Evolutionary conservation across 2,888 invertebrate genomes (phyloP), one percentile per base, ranked within the genome.

Genomic region (Diadegma fenestrale): DNA sequence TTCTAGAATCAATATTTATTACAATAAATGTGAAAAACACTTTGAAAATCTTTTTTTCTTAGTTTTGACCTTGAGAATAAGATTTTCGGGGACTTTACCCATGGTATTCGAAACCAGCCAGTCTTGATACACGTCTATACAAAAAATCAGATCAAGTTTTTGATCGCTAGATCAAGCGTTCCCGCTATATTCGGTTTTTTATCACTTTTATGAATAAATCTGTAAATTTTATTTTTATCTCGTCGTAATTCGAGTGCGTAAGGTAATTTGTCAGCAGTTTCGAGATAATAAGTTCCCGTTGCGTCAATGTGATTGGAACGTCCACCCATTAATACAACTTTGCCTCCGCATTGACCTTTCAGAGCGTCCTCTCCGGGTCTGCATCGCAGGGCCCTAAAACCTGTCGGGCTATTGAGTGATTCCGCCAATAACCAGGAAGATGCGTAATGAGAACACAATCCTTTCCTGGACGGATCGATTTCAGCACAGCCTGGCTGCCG

Each of bases 401-500:
- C 17, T 14, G 1, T 1, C 6, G 14, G 0, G 1, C 26, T 3
- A 61, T 17, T 61, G 22, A 61, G 17, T 30, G 61, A 61, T 61
- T 61, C 61, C 26, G 61, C 61, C 7, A 61, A 14, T 4, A 30
- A 30, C 17, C 30, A 26, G 26, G 7, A 61, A 22, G 66, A 37
- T 12, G 5, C 19, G 3, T 22, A 33, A 33, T 89, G 89, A 0
- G 87, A 84, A 61, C 89, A 90, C 0, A 22, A 10, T 17, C 30
- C 37, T 2, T 14, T 14, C 0, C 37, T n/a, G 5, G 14, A 48
- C 45, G n/a, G n/a, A 48, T 48, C 45, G 4, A 6, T 6, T 2
- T 17, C 17, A n/a, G 17, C 48, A 12, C 90, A 90, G 17, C 88
- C 89, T 0, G 80, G 48, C 71, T 89, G 89, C 0, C 41, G 8